Evolutionary conservation across 1,140 invertebrate species (phyloP).

Genomic region (Lasaia peninsularis): DNA sequence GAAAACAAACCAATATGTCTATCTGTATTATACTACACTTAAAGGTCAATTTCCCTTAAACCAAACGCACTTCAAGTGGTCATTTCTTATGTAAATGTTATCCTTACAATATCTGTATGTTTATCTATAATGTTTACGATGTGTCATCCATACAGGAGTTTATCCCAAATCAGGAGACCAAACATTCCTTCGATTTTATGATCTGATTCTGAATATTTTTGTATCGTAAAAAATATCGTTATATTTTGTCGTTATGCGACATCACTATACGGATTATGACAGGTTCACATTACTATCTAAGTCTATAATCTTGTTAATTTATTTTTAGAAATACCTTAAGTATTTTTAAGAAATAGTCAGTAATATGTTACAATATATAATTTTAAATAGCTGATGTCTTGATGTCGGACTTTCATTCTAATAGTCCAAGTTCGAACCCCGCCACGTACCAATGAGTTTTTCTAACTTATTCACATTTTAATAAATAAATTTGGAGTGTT

Average conservation of each 20-base stretch:
- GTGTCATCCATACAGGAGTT: slow-evolving; percentile 29
- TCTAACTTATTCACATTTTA: too few species aligned
- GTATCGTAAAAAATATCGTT: neutral
- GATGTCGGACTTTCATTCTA: too few species aligned
- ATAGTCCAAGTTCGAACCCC: too few species aligned
- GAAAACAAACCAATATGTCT: slow-evolving; percentile 7
- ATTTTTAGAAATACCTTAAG: too few species aligned
- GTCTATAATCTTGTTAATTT: too few species aligned
- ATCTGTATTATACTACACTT: slow-evolving; percentile 15
- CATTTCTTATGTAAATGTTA: slow-evolving; percentile 39
- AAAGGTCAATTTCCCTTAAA: slow-evolving; percentile 28
- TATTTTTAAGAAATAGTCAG: too few species aligned
- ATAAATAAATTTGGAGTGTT: too few species aligned
- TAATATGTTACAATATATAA: too few species aligned
- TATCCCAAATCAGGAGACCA: neutral
- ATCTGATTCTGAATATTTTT: neutral
- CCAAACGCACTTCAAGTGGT: slow-evolving; percentile 20
- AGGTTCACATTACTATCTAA: too few species aligned
- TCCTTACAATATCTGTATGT: slow-evolving; percentile 36
- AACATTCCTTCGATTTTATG: slow-evolving; percentile 1
- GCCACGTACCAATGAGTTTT: too few species aligned
- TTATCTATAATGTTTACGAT: slow-evolving; percentile 42
- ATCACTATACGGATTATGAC: too few species aligned
- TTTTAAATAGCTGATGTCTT: too few species aligned
- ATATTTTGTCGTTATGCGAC: neutral